Evolutionary conservation across 2,888 invertebrate species (phyloP), one percentile per base, ranked within the genome.

Genomic region (Rhamnusium bicolor): DNA sequence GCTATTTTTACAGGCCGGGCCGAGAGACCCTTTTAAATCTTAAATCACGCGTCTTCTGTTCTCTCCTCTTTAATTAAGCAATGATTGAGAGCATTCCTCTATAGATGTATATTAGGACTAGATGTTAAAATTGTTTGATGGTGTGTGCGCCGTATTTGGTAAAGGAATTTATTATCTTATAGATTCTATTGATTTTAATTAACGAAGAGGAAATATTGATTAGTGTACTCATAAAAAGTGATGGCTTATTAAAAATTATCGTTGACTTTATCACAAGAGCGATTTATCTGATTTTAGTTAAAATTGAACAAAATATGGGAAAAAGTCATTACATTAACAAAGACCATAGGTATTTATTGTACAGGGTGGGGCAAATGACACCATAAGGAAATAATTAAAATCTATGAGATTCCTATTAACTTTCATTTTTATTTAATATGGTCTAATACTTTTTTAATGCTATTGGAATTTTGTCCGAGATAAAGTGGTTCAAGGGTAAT

Each of bases 1-100:
- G 66, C 66, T 67, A 67, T 67, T 67, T 67, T 56, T 67, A 67
- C 66, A 54, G 56, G 16, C 66, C 66, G 54, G 46, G 1, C n/a
- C 29, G 12, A n/a, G 21, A 21, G 21, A 46, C 32, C 66, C 19
- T 24, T 63, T 63, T 63, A 63, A 63, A 63, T 63, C 63, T 63
- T 51, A 29, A 63, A 63, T 63, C 63, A 63, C 49, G 62, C 62
- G 63, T 63, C 63, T 51, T 63, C 29, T 67, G 66, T 67, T 49
- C 51, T 66, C 66, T 67, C 16, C 66, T 67, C 66, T 54, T 67
- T 67, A 67, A 67, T 67, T 67, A 67, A 67, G 56, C 51, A 54
- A 56, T 67, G 66, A 67, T 67, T 56, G 56, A 67, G 66, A 67
- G 40, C 18, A 61, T 61, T 61, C 61, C 40, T 24, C 40, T 40